Conservation (phyloP, 2,888 invertebrate species). For the Perdita meconis region DNA sequence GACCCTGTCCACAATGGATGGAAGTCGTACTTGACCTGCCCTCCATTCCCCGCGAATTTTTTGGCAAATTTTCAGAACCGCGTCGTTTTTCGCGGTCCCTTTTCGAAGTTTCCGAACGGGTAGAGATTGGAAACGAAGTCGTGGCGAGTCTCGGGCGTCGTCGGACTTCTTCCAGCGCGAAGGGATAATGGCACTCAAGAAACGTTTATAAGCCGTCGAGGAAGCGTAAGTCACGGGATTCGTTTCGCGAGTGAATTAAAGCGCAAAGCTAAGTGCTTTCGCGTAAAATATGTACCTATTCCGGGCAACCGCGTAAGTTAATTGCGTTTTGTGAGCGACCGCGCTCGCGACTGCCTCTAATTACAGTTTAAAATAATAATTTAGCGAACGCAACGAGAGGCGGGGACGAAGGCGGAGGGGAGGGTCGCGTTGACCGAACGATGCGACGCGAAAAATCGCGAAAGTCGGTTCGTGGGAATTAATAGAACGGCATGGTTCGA, state of each 20-base stretch:
- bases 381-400: neutral
- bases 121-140: neutral
- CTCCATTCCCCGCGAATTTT: constrained; percentile 1
- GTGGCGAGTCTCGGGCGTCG: neutral
- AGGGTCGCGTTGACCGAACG: constrained; percentile 1
- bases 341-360: neutral
- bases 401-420: too few species aligned
- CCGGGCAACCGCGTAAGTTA: constrained; percentile 10
- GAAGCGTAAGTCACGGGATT: too few species aligned
- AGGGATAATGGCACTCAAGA: neutral
- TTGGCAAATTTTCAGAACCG: constrained; percentile 8
- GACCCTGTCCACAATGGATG: constrained; percentile 39
- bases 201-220: neutral
- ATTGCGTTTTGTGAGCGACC: constrained; percentile 4
- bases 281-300: constrained; percentile 8
- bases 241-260: neutral
- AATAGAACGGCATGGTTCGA: constrained; percentile 44
- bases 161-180: neutral
- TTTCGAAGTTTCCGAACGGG: neutral
- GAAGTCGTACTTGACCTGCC: constrained; percentile 54
- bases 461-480: constrained; percentile 6
- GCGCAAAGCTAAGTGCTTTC: neutral
- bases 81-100: neutral
- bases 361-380: constrained; percentile 31
- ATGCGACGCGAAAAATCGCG: neutral